Conservation (phyloP, 2,888 invertebrate species). For the Seira sanloemensis region DNA sequence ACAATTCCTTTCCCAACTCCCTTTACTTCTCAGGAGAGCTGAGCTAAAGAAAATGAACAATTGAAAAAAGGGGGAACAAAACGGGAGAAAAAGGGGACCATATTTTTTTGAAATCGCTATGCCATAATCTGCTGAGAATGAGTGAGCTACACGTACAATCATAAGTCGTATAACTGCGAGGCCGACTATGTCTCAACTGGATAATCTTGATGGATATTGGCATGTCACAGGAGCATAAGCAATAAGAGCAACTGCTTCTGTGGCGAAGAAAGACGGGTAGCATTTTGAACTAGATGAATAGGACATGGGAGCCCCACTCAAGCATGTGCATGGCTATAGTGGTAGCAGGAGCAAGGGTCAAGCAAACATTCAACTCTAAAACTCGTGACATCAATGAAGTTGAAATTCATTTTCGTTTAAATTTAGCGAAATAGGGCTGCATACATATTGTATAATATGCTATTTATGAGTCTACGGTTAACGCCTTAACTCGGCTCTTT, state of each 20-base stretch:
- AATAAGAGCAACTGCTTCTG: no score
- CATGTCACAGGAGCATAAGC: conserved; percentile 25
- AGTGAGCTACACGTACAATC: background rate
- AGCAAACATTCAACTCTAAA: no score
- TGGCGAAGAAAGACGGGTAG: background rate
- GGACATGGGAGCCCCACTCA: background rate
- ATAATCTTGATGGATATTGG: conserved; percentile 51
- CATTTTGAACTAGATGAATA: background rate
- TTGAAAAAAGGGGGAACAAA: conserved; percentile 32
- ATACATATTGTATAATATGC: no score
- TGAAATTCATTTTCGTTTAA: no score
- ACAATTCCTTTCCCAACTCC: background rate
- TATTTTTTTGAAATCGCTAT: conserved; percentile 2
- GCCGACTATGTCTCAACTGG: background rate
- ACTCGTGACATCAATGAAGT: no score
- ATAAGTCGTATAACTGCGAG: no score
- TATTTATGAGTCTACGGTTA: no score
- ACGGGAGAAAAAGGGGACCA: background rate
- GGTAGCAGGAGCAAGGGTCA: no score
- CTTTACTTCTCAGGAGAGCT: background rate
- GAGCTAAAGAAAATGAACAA: background rate
- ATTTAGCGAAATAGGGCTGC: no score
- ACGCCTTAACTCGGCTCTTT: no score
- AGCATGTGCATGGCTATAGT: background rate
- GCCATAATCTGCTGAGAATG: background rate